Conservation (phyloP, 2,888 invertebrate genomes). For the Dasysyrphus albostriatus region DNA sequence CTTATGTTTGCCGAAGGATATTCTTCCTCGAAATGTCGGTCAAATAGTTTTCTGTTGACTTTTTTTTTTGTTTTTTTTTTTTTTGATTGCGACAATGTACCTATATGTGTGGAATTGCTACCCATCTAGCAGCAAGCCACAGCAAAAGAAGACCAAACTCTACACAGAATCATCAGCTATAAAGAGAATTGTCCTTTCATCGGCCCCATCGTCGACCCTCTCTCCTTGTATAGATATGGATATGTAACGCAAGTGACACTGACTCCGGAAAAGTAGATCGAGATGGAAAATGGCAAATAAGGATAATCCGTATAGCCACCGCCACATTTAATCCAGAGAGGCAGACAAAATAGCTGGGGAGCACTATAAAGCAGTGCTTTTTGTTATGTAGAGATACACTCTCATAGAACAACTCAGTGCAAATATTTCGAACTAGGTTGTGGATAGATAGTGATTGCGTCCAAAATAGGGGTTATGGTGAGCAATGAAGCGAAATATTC, state of each 20-base stretch:
- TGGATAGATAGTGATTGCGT: background rate
- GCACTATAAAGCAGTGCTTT: background rate
- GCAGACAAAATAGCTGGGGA: background rate
- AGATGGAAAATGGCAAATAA: constrained; percentile 49
- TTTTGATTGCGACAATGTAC: constrained; percentile 12
- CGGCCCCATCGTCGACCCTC: constrained; percentile 19
- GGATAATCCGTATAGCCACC: constrained; percentile 44
- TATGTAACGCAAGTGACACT: constrained; percentile 48
- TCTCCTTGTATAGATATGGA: background rate
- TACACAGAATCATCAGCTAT: background rate
- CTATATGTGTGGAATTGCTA: background rate
- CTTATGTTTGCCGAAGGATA: constrained; percentile 43
- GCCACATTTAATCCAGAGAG: constrained; percentile 33
- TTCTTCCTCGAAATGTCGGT: constrained; percentile 64
- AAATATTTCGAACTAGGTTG: background rate
- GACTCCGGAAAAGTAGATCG: constrained; percentile 64
- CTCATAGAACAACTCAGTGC: background rate
- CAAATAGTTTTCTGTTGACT: constrained; percentile 66
- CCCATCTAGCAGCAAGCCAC: background rate
- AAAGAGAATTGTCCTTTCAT: constrained; percentile 32
- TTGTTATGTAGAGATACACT: background rate
- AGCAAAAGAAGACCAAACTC: background rate
- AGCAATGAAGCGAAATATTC: background rate
- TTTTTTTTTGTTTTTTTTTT: constrained; percentile 11
- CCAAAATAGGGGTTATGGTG: background rate